phyloP scores from a whole-genome alignment of 2,888 invertebrate species.

The Heliconius ethilla region DNA sequence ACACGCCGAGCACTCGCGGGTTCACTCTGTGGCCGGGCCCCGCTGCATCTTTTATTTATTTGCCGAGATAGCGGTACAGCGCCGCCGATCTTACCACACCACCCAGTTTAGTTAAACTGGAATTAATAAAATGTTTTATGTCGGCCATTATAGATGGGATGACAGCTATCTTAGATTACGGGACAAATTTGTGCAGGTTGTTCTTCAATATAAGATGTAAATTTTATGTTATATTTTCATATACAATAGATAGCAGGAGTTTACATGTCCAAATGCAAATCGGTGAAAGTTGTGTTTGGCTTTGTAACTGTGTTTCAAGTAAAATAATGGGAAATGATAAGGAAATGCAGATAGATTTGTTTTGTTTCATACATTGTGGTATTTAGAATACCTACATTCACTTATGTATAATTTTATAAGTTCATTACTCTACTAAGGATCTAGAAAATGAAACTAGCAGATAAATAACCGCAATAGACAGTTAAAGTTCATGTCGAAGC shows the following conservation, averaged over 20 bases:
- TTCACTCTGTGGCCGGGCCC: slow-evolving; percentile 73
- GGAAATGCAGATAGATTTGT: neutral
- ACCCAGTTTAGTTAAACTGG: slow-evolving; percentile 71
- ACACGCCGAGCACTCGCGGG: slow-evolving; percentile 57
- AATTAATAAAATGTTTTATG: slow-evolving; percentile 62
- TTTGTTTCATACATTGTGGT: neutral
- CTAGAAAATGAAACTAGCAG: neutral
- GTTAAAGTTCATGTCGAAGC: neutral
- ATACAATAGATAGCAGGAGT: neutral
- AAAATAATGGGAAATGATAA: slow-evolving; percentile 3
- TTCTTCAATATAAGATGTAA: neutral
- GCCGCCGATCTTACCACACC: slow-evolving; percentile 57
- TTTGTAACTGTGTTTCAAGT: slow-evolving; percentile 12
- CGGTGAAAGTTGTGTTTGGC: slow-evolving; percentile 4
- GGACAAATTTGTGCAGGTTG: slow-evolving; percentile 24
- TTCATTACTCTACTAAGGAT: neutral
- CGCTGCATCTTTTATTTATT: slow-evolving; percentile 80
- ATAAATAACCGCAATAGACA: slow-evolving; percentile 1
- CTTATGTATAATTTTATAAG: neutral
- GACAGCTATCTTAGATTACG: slow-evolving; percentile 20
- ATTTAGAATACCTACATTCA: neutral
- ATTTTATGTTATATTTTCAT: neutral
- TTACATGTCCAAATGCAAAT: slow-evolving; percentile 11
- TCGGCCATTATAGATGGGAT: slow-evolving; percentile 40
- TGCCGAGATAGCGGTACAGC: slow-evolving; percentile 78